Conservation (phyloP, 2,888 invertebrate species). For the Hypolimnas misippus region DNA sequence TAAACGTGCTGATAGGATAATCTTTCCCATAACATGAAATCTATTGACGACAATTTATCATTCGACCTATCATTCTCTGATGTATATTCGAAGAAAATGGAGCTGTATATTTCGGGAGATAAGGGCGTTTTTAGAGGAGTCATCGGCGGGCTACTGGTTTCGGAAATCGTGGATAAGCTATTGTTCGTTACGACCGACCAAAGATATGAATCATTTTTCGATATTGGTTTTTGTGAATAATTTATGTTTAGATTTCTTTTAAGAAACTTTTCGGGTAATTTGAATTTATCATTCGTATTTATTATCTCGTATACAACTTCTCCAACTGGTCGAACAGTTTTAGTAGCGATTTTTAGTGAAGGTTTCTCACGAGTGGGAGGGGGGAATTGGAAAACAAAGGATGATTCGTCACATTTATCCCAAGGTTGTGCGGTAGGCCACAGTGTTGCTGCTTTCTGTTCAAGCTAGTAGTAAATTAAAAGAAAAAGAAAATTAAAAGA, state of each 20-base stretch:
- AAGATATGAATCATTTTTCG: conserved; percentile 67
- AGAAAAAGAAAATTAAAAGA: conserved; percentile 50
- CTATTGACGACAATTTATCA: conserved; percentile 64
- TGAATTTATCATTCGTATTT: conserved; percentile 56
- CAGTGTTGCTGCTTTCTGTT: conserved; percentile 66
- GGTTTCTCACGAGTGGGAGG: conserved; percentile 49
- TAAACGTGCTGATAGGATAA: conserved; percentile 62
- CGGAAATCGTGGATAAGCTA: conserved; percentile 71
- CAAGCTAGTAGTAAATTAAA: conserved; percentile 72
- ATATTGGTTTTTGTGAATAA: conserved; percentile 46
- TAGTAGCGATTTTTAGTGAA: conserved; percentile 36
- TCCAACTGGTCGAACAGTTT: conserved; percentile 51
- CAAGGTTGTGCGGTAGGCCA: conserved; percentile 70
- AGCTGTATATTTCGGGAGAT: conserved; percentile 70
- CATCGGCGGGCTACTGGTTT: conserved; percentile 58
- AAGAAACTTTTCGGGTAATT: conserved; percentile 63
- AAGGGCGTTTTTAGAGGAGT: conserved; percentile 54
- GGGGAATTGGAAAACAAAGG: conserved; percentile 60
- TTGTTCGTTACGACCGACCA: conserved; percentile 60
- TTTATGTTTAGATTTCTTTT: conserved; percentile 55
- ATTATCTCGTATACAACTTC: conserved; percentile 68
- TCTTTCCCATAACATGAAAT: conserved; percentile 76
- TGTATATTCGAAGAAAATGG: conserved; percentile 74
- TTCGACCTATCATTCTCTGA: conserved; percentile 55
- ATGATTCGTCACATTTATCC: conserved; percentile 69